Conservation (phyloP, 2,797 vertebrate genomes). For the Cossypha heuglini region DNA sequence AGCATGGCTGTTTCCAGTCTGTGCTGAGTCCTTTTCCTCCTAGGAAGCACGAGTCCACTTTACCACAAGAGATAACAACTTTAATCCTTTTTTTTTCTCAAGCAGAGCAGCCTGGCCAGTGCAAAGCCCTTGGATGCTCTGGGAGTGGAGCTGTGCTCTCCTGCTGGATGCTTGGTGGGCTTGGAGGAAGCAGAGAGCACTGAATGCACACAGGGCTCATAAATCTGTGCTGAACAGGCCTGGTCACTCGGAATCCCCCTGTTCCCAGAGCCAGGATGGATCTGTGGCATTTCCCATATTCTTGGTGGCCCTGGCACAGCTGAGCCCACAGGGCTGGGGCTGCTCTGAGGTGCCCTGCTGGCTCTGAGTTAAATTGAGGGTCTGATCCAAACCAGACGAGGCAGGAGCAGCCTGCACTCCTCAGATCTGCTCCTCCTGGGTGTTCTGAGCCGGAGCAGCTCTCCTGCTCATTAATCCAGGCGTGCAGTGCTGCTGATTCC, state of each 20-base stretch:
- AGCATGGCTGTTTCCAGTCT: background rate
- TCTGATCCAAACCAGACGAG: background rate
- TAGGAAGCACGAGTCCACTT: background rate
- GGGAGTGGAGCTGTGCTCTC: background rate
- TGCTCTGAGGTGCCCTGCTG: background rate
- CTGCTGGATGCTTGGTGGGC: background rate
- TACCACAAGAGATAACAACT: background rate
- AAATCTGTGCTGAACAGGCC: background rate
- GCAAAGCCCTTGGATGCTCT: background rate
- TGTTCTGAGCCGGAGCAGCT: background rate
- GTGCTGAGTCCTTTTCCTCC: background rate
- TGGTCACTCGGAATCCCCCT: background rate
- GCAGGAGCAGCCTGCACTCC: background rate
- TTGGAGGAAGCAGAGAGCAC: conserved; percentile 6
- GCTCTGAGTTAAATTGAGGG: background rate
- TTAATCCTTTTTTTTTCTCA: background rate
- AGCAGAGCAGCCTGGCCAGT: background rate
- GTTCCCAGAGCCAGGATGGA: background rate
- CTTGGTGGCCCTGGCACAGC: background rate
- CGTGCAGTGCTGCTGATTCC: background rate
- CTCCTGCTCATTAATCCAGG: conserved; percentile 23
- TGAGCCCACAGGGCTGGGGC: background rate
- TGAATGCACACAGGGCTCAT: background rate
- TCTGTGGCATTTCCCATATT: background rate
- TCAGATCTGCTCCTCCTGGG: conserved; percentile 17